Evolutionary conservation across 2,113 vertebrate species (phyloP), one percentile per base, ranked within the genome.

Genomic region (Ctenodactylus gundi): DNA sequence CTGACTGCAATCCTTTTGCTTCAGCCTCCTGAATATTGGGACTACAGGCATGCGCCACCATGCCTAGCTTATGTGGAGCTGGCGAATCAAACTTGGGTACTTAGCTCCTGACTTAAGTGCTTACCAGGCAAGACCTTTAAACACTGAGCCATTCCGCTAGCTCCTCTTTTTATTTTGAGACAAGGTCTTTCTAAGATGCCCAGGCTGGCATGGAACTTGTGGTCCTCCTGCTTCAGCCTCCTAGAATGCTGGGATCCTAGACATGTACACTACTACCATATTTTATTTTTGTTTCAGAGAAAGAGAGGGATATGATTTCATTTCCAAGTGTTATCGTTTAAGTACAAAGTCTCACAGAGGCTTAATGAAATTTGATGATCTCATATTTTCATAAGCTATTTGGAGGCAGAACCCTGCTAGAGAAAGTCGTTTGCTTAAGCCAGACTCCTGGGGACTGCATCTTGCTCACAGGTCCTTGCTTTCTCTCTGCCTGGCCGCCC

Each of bases 221-320:
- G 70, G 18, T 73, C 6, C 44, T 73, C 7, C 14, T 46, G 25
- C 41, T 14, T 31, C 44, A 73, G 70, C 41, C 41, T 46, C 25
- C 25, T 44, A 49, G 70, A 49, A 44, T 8, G 70, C 70, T 49
- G 29, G 25, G 44, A 44, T 73, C 49, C 29, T 27, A 73, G 39
- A 44, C 7, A 1, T 72, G 39, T 46, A 23, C 41, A 46, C 13
- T 41, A 73, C 14, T 25, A 83, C 39, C 34, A 70, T 65, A 68
- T 9, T 7, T 60, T 84, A 90, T 91, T 92, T 85, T 12, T 70
- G 73, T 85, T 80, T 90, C 60, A 58, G 23, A 80, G 46, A 88
- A 68, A 67, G 17, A 73, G 20, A 85, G 12, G 62, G 21, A 44
- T 82, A 60, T 49, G 34, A 8, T 34, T 41, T 82, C n/a, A 89